Conservation (phyloP, 2,888 invertebrate species). For the Therioaphis trifolii region DNA sequence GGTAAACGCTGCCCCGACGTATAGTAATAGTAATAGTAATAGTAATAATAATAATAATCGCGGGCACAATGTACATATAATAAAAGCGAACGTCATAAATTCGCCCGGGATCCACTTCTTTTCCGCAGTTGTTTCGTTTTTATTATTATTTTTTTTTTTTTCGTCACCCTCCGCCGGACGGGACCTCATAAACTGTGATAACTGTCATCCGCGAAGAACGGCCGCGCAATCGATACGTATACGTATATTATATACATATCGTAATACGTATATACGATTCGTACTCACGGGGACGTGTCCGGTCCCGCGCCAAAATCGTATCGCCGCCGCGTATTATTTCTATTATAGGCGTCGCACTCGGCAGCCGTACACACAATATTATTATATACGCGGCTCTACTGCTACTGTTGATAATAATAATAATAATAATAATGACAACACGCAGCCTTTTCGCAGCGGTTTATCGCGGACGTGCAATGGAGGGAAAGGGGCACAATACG, state of each 20-base stretch:
- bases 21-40: neutral
- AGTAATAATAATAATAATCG: constrained; percentile 12
- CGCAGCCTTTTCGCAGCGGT: no score
- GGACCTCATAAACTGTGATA: constrained; percentile 60
- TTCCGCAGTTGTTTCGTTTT: constrained; percentile 48
- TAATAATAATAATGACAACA: neutral
- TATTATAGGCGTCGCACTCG: neutral
- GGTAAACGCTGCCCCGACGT: neutral
- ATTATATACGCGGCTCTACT: no score
- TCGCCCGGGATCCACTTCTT: constrained; percentile 52
- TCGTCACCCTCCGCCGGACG: constrained; percentile 39
- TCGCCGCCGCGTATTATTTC: neutral
- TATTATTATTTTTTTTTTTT: constrained; percentile 32
- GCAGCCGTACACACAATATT: neutral
- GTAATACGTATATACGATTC: neutral
- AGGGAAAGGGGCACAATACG: no score
- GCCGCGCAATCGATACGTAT: constrained; percentile 5
- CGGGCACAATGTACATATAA: neutral
- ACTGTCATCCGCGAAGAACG: constrained; percentile 55
- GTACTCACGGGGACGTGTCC: neutral
- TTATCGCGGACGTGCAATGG: no score
- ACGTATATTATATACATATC: neutral
- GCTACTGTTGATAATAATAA: neutral
- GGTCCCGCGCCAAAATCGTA: no score
- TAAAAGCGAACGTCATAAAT: constrained; percentile 62